Percentiles rank a stretch among this genome's conserved stretches.
phyloP scores from a whole-genome alignment of 1,140 invertebrate species.

The Parasteatoda tepidariorum region DNA sequence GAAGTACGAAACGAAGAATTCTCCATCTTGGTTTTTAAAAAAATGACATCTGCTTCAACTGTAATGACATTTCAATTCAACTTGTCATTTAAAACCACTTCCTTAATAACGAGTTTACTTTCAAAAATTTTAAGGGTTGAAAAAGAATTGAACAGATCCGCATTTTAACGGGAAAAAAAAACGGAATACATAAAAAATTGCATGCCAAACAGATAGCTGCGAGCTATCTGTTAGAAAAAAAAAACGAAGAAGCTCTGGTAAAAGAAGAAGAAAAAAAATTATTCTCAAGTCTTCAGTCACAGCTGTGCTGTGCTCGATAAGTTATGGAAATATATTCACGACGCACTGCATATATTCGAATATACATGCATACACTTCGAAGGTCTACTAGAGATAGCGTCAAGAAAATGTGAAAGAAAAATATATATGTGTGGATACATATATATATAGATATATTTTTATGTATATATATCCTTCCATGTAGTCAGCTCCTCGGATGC shows the following conservation, averaged over 20 bases:
- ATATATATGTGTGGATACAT: too few species aligned
- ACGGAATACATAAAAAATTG: not conserved
- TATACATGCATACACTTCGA: conserved; percentile 34
- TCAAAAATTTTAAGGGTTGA: not conserved
- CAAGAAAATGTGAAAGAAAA: not conserved
- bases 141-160: not conserved
- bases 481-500: conserved; percentile 43
- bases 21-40: too few species aligned
- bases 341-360: conserved; percentile 46
- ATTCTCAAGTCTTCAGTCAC: conserved; percentile 42
- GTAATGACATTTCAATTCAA: conserved; percentile 35
- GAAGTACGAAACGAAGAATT: not conserved
- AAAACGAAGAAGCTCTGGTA: conserved; percentile 7
- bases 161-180: not conserved
- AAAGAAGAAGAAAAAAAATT: conserved; percentile 4
- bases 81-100: conserved; percentile 32
- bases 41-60: not conserved
- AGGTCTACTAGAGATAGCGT: not conserved
- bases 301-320: conserved; percentile 54
- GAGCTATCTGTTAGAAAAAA: conserved; percentile 25
- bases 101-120: conserved; percentile 32
- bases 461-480: conserved; percentile 31
- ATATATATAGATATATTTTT: not conserved
- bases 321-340: conserved; percentile 59
- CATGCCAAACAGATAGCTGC: conserved; percentile 38